A percentile compares a stretch with the other conserved stretches of the same genome.
Evolutionary conservation across 2,113 vertebrate genomes (phyloP).

Genomic region (Tautogolabrus adspersus): DNA sequence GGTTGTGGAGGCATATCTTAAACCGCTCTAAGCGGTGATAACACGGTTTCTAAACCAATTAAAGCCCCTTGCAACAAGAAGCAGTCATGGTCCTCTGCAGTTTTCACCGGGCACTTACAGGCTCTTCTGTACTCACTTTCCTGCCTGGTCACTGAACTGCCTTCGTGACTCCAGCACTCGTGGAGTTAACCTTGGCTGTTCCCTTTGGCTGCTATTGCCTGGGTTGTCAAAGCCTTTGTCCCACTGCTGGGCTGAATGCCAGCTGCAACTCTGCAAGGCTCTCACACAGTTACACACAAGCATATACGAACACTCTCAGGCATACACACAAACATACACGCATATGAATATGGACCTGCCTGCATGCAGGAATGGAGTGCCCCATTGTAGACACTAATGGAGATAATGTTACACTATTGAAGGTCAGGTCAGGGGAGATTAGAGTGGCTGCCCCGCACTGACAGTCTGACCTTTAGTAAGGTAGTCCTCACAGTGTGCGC

Average conservation of each 20-base stretch:
- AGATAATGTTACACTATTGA: conserved; percentile 70
- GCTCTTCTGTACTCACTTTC: conserved; percentile 35
- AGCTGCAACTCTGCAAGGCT: conserved; percentile 44
- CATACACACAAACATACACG: conserved; percentile 9
- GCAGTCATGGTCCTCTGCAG: conserved; percentile 26
- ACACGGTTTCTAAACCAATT: conserved; percentile 68
- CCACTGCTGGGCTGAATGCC: conserved; percentile 49
- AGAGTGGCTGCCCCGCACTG: conserved; percentile 58
- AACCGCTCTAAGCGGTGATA: conserved; percentile 56
- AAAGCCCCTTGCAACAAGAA: conserved; percentile 43
- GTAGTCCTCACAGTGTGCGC: conserved; percentile 54
- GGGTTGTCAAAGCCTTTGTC: conserved; percentile 58
- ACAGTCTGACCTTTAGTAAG: conserved; percentile 80
- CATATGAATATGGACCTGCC: conserved; percentile 28
- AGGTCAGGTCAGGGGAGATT: conserved; percentile 74
- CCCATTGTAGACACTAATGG: conserved; percentile 63
- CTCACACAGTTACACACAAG: conserved; percentile 12
- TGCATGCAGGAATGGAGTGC: conserved; percentile 30
- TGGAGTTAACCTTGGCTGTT: conserved; percentile 55
- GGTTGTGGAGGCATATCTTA: conserved; percentile 59
- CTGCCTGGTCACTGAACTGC: conserved; percentile 50
- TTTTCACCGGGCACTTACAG: conserved; percentile 41
- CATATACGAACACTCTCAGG: conserved; percentile 17
- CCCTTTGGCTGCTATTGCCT: conserved; percentile 57
- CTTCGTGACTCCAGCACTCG: conserved; percentile 40